Percentiles rank a stretch among this genome's conserved stretches.
phyloP scores from a whole-genome alignment of 2,888 invertebrate species.

The Sepioteuthis lessoniana region DNA sequence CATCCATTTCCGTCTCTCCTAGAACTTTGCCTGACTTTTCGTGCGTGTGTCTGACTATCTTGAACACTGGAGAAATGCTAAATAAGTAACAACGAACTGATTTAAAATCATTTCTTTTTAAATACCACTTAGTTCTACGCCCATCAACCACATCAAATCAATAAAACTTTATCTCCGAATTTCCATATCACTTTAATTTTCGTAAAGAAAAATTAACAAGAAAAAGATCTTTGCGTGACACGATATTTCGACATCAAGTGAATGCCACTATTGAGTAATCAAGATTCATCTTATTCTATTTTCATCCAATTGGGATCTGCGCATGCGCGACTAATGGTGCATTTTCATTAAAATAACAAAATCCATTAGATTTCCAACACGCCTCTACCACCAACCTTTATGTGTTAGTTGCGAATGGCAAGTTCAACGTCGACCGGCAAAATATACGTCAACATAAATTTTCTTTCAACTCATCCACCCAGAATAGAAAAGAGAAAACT shows the following conservation, averaged over 20 bases:
- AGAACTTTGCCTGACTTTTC: too few species aligned
- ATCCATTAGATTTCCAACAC: neutral
- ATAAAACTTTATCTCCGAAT: neutral
- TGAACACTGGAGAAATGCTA: too few species aligned
- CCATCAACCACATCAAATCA: neutral
- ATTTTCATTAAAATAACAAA: neutral
- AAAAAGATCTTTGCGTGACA: neutral
- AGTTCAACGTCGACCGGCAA: neutral
- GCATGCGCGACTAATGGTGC: neutral
- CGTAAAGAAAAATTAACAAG: neutral
- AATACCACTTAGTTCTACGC: neutral
- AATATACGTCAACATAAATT: neutral
- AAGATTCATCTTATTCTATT: neutral
- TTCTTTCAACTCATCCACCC: neutral
- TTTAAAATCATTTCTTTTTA: neutral
- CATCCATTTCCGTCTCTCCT: too few species aligned
- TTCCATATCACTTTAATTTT: constrained; percentile 4
- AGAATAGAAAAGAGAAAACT: neutral
- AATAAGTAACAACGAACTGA: too few species aligned
- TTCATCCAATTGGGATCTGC: neutral
- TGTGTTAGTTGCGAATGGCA: neutral
- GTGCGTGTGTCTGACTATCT: too few species aligned
- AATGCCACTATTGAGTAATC: neutral
- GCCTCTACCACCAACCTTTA: neutral
- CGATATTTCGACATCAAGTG: constrained; percentile 9